phyloP scores from a whole-genome alignment of 1,140 invertebrate genomes.

The Ooceraea biroi region DNA sequence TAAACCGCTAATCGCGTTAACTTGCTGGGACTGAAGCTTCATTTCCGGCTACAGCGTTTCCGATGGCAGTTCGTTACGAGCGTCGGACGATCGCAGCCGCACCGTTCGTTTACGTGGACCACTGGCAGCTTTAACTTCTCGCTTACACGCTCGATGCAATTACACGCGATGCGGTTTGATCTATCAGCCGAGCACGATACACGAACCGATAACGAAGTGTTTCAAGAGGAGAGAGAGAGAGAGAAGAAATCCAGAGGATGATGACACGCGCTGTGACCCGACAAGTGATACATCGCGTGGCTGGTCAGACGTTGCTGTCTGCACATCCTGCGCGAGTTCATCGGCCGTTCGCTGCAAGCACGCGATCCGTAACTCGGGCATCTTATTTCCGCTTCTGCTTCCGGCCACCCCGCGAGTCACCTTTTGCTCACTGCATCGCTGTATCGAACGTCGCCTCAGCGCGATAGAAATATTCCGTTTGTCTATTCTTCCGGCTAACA shows the following conservation, averaged over 20 bases:
- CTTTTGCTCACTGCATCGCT: not conserved
- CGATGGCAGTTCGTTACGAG: not conserved
- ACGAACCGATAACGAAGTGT: not conserved
- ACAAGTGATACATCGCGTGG: conserved; percentile 33
- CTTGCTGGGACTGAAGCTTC: not conserved
- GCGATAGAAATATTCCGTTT: conserved; percentile 22
- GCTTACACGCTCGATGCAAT: not conserved
- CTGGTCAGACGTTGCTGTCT: conserved; percentile 26
- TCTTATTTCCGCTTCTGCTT: not conserved
- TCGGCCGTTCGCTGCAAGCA: not conserved
- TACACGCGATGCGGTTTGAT: not conserved
- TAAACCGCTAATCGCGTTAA: not conserved
- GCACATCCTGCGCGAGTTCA: conserved; percentile 15
- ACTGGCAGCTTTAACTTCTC: conserved; percentile 17
- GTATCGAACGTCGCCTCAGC: not conserved
- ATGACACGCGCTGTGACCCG: not conserved
- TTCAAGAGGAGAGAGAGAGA: too few species aligned
- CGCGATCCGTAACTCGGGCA: not conserved
- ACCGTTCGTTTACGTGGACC: conserved; percentile 35
- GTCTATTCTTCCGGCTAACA: too few species aligned
- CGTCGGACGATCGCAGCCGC: conserved; percentile 1
- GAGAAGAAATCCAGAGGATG: not conserved
- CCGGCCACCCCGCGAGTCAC: too few species aligned
- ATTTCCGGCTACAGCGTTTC: not conserved
- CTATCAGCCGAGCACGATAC: not conserved